Conservation (phyloP, 2,797 vertebrate genomes). For the Acanthiza pusilla region DNA sequence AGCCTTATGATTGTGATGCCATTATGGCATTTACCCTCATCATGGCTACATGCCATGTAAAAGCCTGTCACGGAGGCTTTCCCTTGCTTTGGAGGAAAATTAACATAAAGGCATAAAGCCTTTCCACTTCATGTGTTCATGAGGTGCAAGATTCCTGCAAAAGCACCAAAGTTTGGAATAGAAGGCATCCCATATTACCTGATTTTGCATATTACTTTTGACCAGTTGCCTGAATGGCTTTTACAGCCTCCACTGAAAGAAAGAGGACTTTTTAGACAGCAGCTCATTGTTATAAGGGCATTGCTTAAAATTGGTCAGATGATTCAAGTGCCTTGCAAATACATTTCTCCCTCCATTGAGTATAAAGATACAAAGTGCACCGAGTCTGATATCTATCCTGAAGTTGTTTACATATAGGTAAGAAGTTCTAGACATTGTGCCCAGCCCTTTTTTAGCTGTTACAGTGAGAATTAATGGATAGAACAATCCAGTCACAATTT, state of each 20-base stretch:
- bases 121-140: not conserved
- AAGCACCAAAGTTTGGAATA: not conserved
- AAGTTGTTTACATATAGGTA: not conserved
- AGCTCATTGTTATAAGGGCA: rapidly evolving
- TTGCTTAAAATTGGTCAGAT: not conserved
- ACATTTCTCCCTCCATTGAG: rapidly evolving
- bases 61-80: not conserved
- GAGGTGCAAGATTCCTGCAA: not conserved
- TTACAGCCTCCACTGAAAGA: not conserved
- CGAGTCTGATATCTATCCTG: not conserved
- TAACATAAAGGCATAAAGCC: rapidly evolving
- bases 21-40: not conserved
- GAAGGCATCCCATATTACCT: not conserved
- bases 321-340: not conserved
- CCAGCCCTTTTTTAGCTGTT: rapidly evolving
- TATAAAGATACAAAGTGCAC: not conserved
- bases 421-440: not conserved
- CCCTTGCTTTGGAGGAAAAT: not conserved
- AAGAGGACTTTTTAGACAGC: not conserved
- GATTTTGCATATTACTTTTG: not conserved
- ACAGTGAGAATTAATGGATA: not conserved
- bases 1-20: not conserved
- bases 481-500: not conserved
- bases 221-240: not conserved
- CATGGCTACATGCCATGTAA: not conserved